Evolutionary conservation across 2,888 invertebrate species (phyloP), one percentile per base, ranked within the genome.

Genomic region (Labia minor): DNA sequence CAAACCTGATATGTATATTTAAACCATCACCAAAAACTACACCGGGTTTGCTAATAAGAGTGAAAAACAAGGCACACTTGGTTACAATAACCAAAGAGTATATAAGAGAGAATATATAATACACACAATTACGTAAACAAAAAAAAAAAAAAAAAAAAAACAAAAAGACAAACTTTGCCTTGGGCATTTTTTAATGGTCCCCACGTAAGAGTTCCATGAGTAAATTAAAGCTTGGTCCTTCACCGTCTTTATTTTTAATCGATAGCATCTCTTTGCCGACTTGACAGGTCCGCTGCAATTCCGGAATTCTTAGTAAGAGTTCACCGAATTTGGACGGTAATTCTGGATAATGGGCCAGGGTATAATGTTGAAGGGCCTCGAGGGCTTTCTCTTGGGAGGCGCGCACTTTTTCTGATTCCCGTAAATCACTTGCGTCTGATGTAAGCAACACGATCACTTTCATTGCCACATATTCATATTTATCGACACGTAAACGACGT

Each of bases 321-420:
- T 96, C 95, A 61, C 95, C 95, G 77, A 95, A 96, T 81, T 97
- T 96, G 72, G 94, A 91, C 65, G 95, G 94, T 78, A 90, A 88
- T 72, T 92, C 90, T 14, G 94, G 93, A 80, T 95, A 96, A 78
- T 94, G 93, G 20, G 88, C 85, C 71, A 90, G 83, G 2, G 95
- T 96, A 78, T 97, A 97, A 67, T 90, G 89, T 77, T 95, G 92
- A 64, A 97, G 79, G 37, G 95, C 94, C 75, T 95, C 92, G 65
- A 95, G 80, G 19, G 96, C 93, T 76, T 92, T 92, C 78, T 96
- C 95, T 78, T 96, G 96, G 65, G 95, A 94, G 63, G 91, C 90
- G 68, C 94, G 85, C 63, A 96, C 95, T 78, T 92, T 93, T 74
- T 93, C 92, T n/a, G 92, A 89, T 78, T 96, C 95, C 72, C 90